Conservation (phyloP, 1,140 invertebrate species). For the Drosophila tropicalis region DNA sequence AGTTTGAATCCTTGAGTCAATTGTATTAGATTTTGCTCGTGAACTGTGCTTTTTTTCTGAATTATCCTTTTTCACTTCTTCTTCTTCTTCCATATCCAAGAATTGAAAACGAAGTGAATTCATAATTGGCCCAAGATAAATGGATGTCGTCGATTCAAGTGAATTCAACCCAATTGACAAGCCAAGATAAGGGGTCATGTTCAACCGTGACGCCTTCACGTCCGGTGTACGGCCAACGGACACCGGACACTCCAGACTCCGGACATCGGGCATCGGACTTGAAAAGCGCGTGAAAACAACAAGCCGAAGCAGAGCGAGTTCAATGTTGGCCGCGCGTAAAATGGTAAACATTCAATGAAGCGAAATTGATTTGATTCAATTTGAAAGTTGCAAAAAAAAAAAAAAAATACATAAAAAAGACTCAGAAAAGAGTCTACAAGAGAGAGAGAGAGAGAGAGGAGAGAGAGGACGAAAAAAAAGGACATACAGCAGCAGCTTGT, state of each 20-base stretch:
- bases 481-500: slow-evolving; percentile 1
- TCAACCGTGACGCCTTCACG: slow-evolving; percentile 40
- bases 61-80: no score
- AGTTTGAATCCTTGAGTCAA: no score
- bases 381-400: slow-evolving; percentile 56
- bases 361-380: slow-evolving; percentile 77
- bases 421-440: background rate
- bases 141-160: background rate
- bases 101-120: slow-evolving; percentile 18
- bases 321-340: slow-evolving; percentile 28
- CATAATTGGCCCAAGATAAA: slow-evolving; percentile 13
- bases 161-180: slow-evolving; percentile 12
- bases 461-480: slow-evolving; percentile 12
- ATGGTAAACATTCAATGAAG: slow-evolving; percentile 76
- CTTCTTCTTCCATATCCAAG: background rate
- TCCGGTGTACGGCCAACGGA: slow-evolving; percentile 29
- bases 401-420: slow-evolving; percentile 10
- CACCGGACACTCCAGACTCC: slow-evolving; percentile 1
- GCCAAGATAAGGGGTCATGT: slow-evolving; percentile 22
- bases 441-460: background rate
- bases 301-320: background rate
- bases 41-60: no score
- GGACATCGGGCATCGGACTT: slow-evolving; percentile 14
- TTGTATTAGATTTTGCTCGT: no score
- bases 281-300: slow-evolving; percentile 45